phyloP scores from a whole-genome alignment of 2,113 vertebrate species.

The Cyanistes caeruleus region DNA sequence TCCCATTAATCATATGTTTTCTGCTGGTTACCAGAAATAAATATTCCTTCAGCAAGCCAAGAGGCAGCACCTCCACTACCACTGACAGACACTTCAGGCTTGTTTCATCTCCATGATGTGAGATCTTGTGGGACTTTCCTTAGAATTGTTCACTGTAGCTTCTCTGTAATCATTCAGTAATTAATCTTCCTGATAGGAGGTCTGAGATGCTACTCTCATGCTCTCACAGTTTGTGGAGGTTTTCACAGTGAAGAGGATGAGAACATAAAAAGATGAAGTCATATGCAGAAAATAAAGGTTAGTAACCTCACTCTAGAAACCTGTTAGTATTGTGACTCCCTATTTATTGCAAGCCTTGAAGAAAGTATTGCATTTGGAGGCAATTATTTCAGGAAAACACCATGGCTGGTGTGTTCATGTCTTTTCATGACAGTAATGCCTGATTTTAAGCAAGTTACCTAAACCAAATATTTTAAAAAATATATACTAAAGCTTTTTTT shows the following conservation, averaged over 20 bases:
- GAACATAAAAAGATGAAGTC: not conserved
- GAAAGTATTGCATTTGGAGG: not conserved
- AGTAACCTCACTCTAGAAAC: not conserved
- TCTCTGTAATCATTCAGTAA: not conserved
- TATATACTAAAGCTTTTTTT: not conserved
- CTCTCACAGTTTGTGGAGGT: not conserved
- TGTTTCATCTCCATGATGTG: not conserved
- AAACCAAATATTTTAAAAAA: not conserved
- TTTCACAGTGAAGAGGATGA: not conserved
- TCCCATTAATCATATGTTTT: not conserved
- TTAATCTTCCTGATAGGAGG: not conserved
- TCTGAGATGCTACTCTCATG: not conserved
- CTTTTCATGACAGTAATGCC: not conserved
- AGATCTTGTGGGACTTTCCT: not conserved
- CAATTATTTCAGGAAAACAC: not conserved
- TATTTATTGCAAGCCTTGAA: not conserved
- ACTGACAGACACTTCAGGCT: not conserved
- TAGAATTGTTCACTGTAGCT: not conserved
- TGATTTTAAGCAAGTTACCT: not conserved
- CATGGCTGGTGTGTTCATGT: not conserved
- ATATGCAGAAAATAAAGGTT: not conserved
- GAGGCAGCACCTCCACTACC: not conserved
- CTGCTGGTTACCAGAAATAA: no score
- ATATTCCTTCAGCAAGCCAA: not conserved
- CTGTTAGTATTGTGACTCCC: accelerated